phyloP scores from a whole-genome alignment of 2,797 vertebrate genomes.

The Galaxias olidus region DNA sequence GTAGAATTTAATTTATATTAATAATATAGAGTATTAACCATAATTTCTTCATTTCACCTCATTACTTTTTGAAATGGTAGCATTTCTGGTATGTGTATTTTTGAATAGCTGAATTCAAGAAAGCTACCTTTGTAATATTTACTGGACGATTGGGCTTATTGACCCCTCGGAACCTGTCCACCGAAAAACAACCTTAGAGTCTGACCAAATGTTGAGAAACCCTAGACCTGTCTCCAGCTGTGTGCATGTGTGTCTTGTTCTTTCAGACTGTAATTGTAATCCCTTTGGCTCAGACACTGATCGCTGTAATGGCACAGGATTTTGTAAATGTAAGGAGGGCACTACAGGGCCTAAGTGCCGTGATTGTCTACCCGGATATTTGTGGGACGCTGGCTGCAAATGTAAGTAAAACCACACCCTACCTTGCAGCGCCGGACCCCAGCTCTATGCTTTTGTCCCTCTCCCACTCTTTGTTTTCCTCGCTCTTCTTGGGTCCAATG shows the following conservation, averaged over 20 bases:
- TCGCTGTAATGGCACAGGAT: slow-evolving; percentile 98
- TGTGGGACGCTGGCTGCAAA: slow-evolving; percentile 98
- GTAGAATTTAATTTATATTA: no score
- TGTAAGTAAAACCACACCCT: slow-evolving; percentile 89
- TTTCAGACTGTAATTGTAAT: slow-evolving; percentile 99
- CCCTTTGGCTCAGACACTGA: slow-evolving; percentile 94
- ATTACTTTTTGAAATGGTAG: slow-evolving; percentile 72
- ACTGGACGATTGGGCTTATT: slow-evolving; percentile 6
- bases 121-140: no score
- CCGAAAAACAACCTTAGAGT: slow-evolving; percentile 28
- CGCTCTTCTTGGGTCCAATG: slow-evolving; percentile 9
- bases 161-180: slow-evolving; percentile 30
- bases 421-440: slow-evolving; percentile 50
- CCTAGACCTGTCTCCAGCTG: slow-evolving; percentile 68
- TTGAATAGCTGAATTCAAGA: slow-evolving; percentile 31
- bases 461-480: slow-evolving; percentile 17
- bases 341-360: slow-evolving; percentile 95
- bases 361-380: slow-evolving; percentile 96
- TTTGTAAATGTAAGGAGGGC: slow-evolving; percentile 99
- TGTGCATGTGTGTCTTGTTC: slow-evolving; percentile 86
- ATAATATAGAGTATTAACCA: slow-evolving; percentile 37
- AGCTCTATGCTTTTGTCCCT: slow-evolving; percentile 18
- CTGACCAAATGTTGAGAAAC: slow-evolving; percentile 51
- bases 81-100: slow-evolving; percentile 52
- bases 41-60: slow-evolving; percentile 61